Conservation (phyloP, 1,140 invertebrate species). For the Temnothorax longispinosus region DNA sequence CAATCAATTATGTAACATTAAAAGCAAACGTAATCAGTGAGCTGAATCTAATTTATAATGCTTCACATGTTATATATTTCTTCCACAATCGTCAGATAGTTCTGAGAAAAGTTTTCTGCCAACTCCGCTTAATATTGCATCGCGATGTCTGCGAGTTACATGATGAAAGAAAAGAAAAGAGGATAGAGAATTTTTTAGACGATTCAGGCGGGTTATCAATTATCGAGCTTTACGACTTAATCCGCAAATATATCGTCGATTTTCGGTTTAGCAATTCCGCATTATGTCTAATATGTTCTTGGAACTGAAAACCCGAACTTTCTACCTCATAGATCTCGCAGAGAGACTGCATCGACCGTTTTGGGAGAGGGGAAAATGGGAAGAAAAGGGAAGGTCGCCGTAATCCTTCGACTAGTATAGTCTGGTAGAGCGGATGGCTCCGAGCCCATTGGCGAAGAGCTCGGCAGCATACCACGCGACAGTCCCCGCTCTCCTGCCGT, state of each 20-base stretch:
- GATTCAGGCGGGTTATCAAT: constrained; percentile 5
- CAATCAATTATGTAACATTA: not conserved
- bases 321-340: constrained; percentile 65
- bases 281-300: constrained; percentile 50
- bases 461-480: constrained; percentile 59
- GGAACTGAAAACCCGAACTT: constrained; percentile 53
- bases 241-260: constrained; percentile 47
- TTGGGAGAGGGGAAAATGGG: constrained; percentile 54
- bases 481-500: constrained; percentile 70
- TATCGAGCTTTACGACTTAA: constrained; percentile 26
- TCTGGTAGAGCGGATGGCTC: constrained; percentile 73
- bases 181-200: not conserved
- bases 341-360: constrained; percentile 60
- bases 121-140: constrained; percentile 20
- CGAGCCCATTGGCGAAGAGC: constrained; percentile 76
- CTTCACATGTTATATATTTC: not conserved
- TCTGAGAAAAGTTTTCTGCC: not conserved
- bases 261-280: constrained; percentile 46
- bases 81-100: not conserved
- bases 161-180: not conserved
- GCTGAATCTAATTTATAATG: not conserved
- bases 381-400: constrained; percentile 50
- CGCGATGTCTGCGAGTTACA: not conserved
- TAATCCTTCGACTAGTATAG: constrained; percentile 64
- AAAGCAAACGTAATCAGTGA: not conserved